Evolutionary conservation across 1,140 invertebrate genomes (phyloP), one percentile per base, ranked within the genome.

Genomic region (Drosophila aff.): DNA sequence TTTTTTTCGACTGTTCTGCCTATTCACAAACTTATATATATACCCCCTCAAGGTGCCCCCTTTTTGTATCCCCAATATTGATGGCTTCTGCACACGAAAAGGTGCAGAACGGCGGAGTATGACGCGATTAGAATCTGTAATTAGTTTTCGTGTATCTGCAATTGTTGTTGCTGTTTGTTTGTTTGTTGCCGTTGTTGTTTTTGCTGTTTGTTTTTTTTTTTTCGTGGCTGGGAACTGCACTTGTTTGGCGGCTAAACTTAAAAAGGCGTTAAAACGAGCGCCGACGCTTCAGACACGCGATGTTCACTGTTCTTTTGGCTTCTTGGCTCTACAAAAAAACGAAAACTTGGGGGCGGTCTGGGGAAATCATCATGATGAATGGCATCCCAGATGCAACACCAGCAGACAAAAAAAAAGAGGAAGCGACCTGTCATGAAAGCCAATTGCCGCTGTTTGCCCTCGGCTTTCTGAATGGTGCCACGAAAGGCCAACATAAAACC

Each of bases 51-150:
- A 16, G 49, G 36, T 36, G 23, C 31, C 31, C 41, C 41, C 43
- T 31, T 15, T 49, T 52, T 60, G 52, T 55, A 55, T 31, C 40
- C 64, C 71, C 81, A 82, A 91, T 87, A 91, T 91, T 91, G 87
- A 91, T 91, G 87, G 89, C 61, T 49, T 67, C 71, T 69, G 79
- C 69, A 63, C 87, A 91, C 87, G 87, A 79, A 91, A 82, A 69
- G 69, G 63, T 31, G 71, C 36, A 73, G 43, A 53, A 73, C 33
- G 62, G 49, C n/a, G 82, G 65, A 76, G 78, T 91, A 87, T 89
- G 90, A 91, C 87, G 83, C 89, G 87, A 91, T 91, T 91, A 91
- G 87, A 91, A 91, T 91, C 87, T 91, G 81, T 91, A 91, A 91
- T 91, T 91, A 91, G 89, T 91, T 91, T 91, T 91, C 86, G 86